These are phyloP conservation scores for Sipha flava DNA, from an alignment of 1,140 invertebrate species.

Conservation along the genomic window DNA sequence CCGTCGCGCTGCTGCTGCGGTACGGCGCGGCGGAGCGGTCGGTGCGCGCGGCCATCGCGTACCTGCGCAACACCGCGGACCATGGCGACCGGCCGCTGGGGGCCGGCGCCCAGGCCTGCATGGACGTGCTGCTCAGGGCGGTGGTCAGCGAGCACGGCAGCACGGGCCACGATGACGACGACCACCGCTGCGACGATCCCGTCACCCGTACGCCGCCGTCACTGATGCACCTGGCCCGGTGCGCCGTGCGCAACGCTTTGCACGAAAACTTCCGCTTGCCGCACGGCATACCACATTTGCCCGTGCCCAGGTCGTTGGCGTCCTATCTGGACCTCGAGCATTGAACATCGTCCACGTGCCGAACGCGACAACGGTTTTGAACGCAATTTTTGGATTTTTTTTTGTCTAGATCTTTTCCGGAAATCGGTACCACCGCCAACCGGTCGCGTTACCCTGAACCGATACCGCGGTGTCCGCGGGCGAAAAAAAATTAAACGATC, in stretches of 20 bases:
- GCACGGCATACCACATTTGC: conserved; percentile 57
- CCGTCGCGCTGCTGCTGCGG: conserved; percentile 60
- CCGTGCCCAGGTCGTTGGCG: conserved; percentile 54
- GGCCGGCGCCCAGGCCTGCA: neutral
- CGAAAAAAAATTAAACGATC: too few species aligned
- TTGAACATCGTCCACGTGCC: neutral
- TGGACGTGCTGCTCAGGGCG: conserved; percentile 12
- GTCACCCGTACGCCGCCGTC: conserved; percentile 25
- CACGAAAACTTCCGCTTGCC: conserved; percentile 61
- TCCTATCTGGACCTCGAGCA: conserved; percentile 58
- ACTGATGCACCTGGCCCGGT: conserved; percentile 49
- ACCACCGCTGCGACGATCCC: neutral
- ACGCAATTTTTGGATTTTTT: too few species aligned
- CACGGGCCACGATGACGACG: conserved; percentile 40
- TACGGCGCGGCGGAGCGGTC: conserved; percentile 54
- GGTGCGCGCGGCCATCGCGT: conserved; percentile 45
- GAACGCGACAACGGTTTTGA: too few species aligned
- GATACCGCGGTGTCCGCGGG: too few species aligned
- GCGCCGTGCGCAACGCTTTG: conserved; percentile 55
- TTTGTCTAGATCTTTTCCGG: too few species aligned
- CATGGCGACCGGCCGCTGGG: conserved; percentile 37
- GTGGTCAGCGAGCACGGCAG: neutral
- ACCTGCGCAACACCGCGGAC: conserved; percentile 45
- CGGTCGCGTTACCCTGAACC: too few species aligned
- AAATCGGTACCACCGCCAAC: too few species aligned